Conservation (phyloP, 2,888 invertebrate species). For the Yponomeuta cagnagella region DNA sequence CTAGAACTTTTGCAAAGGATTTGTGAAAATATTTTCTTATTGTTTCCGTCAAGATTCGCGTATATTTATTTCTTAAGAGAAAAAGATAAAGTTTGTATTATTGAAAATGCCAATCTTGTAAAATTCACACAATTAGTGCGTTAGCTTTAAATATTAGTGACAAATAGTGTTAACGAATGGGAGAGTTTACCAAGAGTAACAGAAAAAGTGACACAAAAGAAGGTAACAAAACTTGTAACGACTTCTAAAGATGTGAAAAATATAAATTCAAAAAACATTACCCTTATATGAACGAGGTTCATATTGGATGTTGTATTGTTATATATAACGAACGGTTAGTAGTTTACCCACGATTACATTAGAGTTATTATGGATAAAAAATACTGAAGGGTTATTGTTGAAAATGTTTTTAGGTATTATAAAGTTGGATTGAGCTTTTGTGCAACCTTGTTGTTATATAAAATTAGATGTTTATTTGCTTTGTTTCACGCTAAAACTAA, state of each 20-base stretch:
- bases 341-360: constrained; percentile 70
- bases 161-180: constrained; percentile 65
- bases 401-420: constrained; percentile 71
- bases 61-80: neutral
- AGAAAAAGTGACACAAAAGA: neutral
- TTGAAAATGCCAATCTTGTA: constrained; percentile 8
- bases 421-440: constrained; percentile 71
- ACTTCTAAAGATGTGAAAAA: constrained; percentile 32
- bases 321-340: constrained; percentile 61
- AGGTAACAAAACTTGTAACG: constrained; percentile 31
- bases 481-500: constrained; percentile 17
- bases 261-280: constrained; percentile 34
- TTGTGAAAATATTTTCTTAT: neutral
- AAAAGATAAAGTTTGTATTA: neutral
- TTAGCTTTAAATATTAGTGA: constrained; percentile 75
- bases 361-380: constrained; percentile 59
- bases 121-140: constrained; percentile 39
- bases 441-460: constrained; percentile 62
- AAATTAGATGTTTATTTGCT: constrained; percentile 39
- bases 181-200: constrained; percentile 47
- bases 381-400: constrained; percentile 64
- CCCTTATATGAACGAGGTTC: constrained; percentile 58
- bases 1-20: neutral
- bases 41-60: neutral
- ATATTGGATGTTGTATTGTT: constrained; percentile 68